Evolutionary conservation across 2,797 vertebrate genomes (phyloP).

Genomic region (Oreonectes daqikongensis): DNA sequence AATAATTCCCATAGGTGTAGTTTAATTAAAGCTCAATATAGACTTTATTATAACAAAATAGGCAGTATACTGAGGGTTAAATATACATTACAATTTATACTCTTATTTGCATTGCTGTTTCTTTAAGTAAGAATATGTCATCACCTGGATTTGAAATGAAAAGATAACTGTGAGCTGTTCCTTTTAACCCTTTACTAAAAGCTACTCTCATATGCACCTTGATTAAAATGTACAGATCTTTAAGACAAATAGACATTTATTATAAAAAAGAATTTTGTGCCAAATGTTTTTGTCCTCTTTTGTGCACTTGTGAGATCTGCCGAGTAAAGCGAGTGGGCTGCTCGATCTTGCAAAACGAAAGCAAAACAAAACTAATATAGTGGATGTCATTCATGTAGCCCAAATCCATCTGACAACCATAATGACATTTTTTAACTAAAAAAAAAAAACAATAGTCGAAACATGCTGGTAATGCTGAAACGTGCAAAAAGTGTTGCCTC

Average conservation of each 20-base stretch:
- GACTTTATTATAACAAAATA: constrained; percentile 99
- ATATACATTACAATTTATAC: constrained; percentile 85
- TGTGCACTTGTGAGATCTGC: constrained; percentile 49
- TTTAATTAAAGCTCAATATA: constrained; percentile 92
- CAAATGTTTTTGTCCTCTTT: constrained; percentile 34
- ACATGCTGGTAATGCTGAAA: constrained; percentile 92
- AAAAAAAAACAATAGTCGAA: constrained; percentile 64
- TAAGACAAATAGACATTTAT: constrained; percentile 61
- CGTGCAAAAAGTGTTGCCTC: constrained; percentile 90
- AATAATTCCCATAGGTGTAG: constrained; percentile 82
- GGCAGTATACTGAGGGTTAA: constrained; percentile 98
- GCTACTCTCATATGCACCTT: constrained; percentile 56
- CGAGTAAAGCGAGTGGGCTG: constrained; percentile 45
- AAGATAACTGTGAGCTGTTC: constrained; percentile 32
- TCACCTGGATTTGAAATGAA: constrained; percentile 61
- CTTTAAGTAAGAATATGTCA: constrained; percentile 70
- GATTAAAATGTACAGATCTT: constrained; percentile 66
- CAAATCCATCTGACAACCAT: constrained; percentile 51
- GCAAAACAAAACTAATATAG: constrained; percentile 42
- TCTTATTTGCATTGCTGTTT: constrained; percentile 83
- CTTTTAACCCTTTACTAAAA: constrained; percentile 38
- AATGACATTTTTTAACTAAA: constrained; percentile 52
- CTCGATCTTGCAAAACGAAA: constrained; percentile 58
- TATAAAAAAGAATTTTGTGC: constrained; percentile 43
- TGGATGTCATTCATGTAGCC: constrained; percentile 46